Conservation (phyloP, 2,888 invertebrate genomes). For the Gnatocerus cornutus region DNA sequence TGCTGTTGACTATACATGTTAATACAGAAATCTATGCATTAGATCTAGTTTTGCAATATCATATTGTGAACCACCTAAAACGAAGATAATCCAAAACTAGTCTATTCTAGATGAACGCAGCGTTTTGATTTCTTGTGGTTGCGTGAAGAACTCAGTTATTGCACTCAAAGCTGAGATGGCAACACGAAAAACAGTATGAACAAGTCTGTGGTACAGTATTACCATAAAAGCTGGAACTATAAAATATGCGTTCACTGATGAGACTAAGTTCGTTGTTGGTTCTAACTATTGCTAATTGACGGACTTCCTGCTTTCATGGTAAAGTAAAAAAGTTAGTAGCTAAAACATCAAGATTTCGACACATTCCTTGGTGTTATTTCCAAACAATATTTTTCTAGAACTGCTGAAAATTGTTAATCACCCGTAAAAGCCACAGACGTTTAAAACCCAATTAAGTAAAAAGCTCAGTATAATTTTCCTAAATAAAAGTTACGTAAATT, state of each 20-base stretch:
- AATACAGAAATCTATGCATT: slow-evolving; percentile 61
- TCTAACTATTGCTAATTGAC: slow-evolving; percentile 1
- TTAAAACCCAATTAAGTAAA: neutral
- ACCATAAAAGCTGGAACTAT: slow-evolving; percentile 12
- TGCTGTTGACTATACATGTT: slow-evolving; percentile 67
- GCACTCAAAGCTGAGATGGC: neutral
- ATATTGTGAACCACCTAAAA: slow-evolving; percentile 7
- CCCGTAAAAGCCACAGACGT: neutral
- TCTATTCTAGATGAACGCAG: slow-evolving; percentile 5
- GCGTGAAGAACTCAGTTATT: slow-evolving; percentile 12
- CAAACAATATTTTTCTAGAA: slow-evolving; percentile 13
- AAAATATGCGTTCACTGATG: neutral
- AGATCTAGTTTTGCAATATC: slow-evolving; percentile 23
- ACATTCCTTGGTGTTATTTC: slow-evolving; percentile 12
- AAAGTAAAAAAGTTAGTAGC: slow-evolving; percentile 4
- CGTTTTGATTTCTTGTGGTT: slow-evolving; percentile 13
- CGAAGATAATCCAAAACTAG: slow-evolving; percentile 28
- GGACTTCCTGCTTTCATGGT: slow-evolving; percentile 7
- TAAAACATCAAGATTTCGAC: slow-evolving; percentile 9
- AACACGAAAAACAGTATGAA: slow-evolving; percentile 3
- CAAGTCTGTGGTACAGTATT: neutral
- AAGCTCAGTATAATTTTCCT: neutral
- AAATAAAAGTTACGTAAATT: slow-evolving; percentile 33
- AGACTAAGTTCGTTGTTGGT: neutral
- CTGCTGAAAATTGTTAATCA: neutral